Evolutionary conservation across 2,113 vertebrate species (phyloP).

Genomic region (Otus sunia): DNA sequence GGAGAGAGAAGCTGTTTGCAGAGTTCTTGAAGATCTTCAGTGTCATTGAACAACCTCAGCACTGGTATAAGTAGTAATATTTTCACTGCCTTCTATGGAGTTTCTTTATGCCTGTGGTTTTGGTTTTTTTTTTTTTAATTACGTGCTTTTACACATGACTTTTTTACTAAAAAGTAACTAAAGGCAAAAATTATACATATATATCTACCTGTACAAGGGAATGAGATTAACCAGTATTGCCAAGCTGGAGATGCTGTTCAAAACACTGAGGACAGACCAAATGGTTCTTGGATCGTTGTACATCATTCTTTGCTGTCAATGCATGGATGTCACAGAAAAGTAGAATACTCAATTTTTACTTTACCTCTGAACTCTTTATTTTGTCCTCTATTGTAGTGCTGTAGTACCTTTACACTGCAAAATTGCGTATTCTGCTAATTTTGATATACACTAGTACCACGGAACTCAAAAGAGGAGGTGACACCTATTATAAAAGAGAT

Average conservation of each 20-base stretch:
- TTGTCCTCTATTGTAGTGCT: neutral
- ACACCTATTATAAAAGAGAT: neutral
- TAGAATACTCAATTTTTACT: neutral
- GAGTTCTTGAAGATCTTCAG: neutral
- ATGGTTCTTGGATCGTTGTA: neutral
- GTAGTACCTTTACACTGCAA: neutral
- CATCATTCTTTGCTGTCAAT: neutral
- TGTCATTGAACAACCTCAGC: neutral
- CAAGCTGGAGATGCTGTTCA: neutral
- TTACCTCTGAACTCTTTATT: neutral
- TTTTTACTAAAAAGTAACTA: neutral
- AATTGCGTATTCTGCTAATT: neutral
- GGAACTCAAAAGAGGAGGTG: neutral
- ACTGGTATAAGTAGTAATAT: neutral
- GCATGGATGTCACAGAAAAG: neutral
- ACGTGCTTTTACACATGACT: neutral
- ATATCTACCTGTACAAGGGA: neutral
- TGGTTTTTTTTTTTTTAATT: neutral
- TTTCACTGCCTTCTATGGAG: neutral
- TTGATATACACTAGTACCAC: neutral
- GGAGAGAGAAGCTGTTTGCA: neutral
- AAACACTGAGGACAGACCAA: neutral
- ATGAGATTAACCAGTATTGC: neutral
- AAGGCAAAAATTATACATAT: neutral
- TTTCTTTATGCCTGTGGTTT: neutral